Evolutionary conservation across 2,888 invertebrate genomes (phyloP), one percentile per base, ranked within the genome.

Genomic region (Lasioglossum marginatum): DNA sequence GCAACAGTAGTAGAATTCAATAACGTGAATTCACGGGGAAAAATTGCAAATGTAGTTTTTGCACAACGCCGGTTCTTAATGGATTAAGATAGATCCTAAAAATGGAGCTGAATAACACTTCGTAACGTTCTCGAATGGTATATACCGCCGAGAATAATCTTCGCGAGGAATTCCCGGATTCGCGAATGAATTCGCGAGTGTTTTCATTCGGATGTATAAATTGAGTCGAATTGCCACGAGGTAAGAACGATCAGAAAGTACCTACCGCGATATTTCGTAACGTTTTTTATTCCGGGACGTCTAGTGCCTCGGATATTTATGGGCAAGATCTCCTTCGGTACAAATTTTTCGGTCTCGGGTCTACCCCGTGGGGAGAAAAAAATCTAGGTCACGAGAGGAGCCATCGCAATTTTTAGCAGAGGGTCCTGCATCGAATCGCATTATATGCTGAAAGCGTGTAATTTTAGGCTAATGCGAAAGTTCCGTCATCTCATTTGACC

Each of bases 391-490:
- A 48, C 37, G 31, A 27, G 66, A 57, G 40, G 23, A 77, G 68
- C 37, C 31, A 37, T 52, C 31, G 68, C 16, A 68, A 79, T 87
- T 82, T 77, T 79, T 72, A 76, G 40, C 74, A 31, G 68, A 63
- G 43, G 60, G 40, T 14, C 8, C 68, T 23, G 57, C 63, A 82
- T 77, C 73, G 82, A 86, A 86, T 86, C 74, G 77, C 66, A 79
- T 82, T 84, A 86, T 45, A 68, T 4, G 73, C 66, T 87, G 77
- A 78, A 68, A 86, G 87, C 86, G 45, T 80, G 71, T 80, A 86
- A 85, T 86, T 77, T 86, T 77, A 75, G 75, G 80, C 77, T 87
- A 87, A 86, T 87, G 83, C 74, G 76, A 86, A 80, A 87, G 80
- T 82, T 72, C 87, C 74, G 77, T 86, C 82, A 74, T 82, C 78